These are phyloP conservation scores for Esox lucius DNA, from an alignment of 2,797 vertebrate species.

Conservation along the genomic window DNA sequence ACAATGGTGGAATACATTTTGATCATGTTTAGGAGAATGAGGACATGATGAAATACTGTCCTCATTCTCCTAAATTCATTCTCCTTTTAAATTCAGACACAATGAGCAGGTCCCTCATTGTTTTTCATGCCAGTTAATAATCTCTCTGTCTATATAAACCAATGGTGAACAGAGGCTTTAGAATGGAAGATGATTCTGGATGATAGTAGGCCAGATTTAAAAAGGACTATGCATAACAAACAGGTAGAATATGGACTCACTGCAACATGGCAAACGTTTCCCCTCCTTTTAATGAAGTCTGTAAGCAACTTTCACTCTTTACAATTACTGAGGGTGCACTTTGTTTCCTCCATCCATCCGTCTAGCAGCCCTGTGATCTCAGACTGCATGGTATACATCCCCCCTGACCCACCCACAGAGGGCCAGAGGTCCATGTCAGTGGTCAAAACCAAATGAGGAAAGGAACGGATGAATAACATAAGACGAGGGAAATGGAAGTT, in stretches of 20 bases:
- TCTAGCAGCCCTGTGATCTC: constrained; percentile 26
- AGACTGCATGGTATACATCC: constrained; percentile 51
- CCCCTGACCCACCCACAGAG: constrained; percentile 38
- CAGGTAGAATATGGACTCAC: constrained; percentile 48
- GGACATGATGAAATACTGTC: no score
- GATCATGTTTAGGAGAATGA: background rate
- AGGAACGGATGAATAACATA: background rate
- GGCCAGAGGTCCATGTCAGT: background rate
- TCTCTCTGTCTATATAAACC: constrained; percentile 56
- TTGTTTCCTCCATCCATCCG: constrained; percentile 53
- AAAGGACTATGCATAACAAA: constrained; percentile 44
- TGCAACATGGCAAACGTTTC: constrained; percentile 68
- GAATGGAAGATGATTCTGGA: constrained; percentile 27
- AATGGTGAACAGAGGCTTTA: constrained; percentile 56
- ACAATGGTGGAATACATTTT: background rate
- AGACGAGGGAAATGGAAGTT: constrained; percentile 58
- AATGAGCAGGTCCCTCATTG: constrained; percentile 25
- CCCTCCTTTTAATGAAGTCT: constrained; percentile 69
- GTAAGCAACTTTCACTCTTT: constrained; percentile 76
- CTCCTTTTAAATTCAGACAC: constrained; percentile 25
- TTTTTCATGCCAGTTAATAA: constrained; percentile 44
- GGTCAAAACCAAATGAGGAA: constrained; percentile 7
- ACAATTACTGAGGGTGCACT: constrained; percentile 71
- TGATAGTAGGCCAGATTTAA: constrained; percentile 39
- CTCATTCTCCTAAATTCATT: constrained; percentile 1